Conservation (phyloP, 1,140 invertebrate species). For the Lineus longissimus region DNA sequence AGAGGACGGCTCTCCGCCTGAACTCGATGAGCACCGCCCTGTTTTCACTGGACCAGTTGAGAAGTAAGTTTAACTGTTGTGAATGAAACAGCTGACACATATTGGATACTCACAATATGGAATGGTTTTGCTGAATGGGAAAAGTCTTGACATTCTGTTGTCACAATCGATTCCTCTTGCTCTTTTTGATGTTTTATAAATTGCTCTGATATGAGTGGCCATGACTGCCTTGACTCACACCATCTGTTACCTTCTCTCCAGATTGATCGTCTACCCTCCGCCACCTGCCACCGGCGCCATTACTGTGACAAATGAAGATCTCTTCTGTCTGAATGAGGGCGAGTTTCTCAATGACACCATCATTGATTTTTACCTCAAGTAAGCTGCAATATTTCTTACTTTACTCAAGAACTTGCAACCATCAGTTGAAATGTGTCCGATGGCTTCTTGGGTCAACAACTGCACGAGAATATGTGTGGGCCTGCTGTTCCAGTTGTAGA, state of each 20-base stretch:
- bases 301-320: slow-evolving; percentile 86
- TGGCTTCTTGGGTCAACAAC: too few species aligned
- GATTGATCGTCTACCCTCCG: slow-evolving; percentile 53
- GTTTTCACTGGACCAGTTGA: slow-evolving; percentile 36
- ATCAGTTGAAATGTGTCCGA: not conserved
- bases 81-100: not conserved
- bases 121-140: too few species aligned
- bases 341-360: slow-evolving; percentile 97
- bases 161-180: too few species aligned
- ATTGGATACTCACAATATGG: too few species aligned
- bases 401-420: slow-evolving; percentile 1
- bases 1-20: slow-evolving; percentile 38
- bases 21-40: slow-evolving; percentile 27
- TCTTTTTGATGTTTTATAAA: too few species aligned
- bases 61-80: slow-evolving; percentile 26
- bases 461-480: too few species aligned
- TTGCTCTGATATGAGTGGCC: too few species aligned
- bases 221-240: too few species aligned
- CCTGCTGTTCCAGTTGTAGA: too few species aligned
- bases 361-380: slow-evolving; percentile 94
- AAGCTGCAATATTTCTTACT: slow-evolving; percentile 29
- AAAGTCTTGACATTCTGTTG: too few species aligned
- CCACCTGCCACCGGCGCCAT: slow-evolving; percentile 65
- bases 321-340: slow-evolving; percentile 82
- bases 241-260: slow-evolving; percentile 29